Evolutionary conservation across 2,888 invertebrate species (phyloP), one percentile per base, ranked within the genome.

Genomic region (Stictocephala bisonia): DNA sequence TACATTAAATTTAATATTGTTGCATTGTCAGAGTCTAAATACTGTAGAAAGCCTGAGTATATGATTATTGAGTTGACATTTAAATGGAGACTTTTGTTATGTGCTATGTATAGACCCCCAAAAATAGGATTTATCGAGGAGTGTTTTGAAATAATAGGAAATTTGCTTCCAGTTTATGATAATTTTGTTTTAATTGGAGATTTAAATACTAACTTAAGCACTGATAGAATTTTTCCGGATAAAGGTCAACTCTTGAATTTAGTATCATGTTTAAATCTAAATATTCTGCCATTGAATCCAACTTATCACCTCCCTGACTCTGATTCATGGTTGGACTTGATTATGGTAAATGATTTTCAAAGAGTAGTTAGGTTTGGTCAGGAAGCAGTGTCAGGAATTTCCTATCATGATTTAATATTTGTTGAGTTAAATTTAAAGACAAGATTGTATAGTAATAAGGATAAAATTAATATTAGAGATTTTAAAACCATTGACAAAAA

Each of bases 361-460:
- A 56, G n/a, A 18, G 31, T 56, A 2, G 18, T 7, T 29, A n/a
- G 11, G 2, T 31, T 9, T 31, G 56, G 56, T 15, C 51, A 51
- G 3, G 3, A n/a, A n/a, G n/a, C 3, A 3, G 15, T n/a, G 27
- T 29, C 29, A 18, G 53, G 44, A n/a, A 15, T 44, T 4, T 44
- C 44, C 15, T 56, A 56, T 29, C 31, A 29, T 31, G 56, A 56
- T 31, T 9, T 31, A 7, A 56, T 56, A 7, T 56, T 29, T 56
- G 24, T 56, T 2, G 56, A 27, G 15, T 3, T 56, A 3, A n/a
- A 56, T 56, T 27, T 56, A 18, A 56, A 18, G 11, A 18, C 9
- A n/a, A 56, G 26, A 20, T 4, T 6, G 3, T 29, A 29, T 6
- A 2, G 15, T 13, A 9, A 3, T 3, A 56, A 31, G 18, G 7